These are phyloP conservation scores for Sylvia borin DNA, from an alignment of 2,797 vertebrate species.

Conservation along the genomic window DNA sequence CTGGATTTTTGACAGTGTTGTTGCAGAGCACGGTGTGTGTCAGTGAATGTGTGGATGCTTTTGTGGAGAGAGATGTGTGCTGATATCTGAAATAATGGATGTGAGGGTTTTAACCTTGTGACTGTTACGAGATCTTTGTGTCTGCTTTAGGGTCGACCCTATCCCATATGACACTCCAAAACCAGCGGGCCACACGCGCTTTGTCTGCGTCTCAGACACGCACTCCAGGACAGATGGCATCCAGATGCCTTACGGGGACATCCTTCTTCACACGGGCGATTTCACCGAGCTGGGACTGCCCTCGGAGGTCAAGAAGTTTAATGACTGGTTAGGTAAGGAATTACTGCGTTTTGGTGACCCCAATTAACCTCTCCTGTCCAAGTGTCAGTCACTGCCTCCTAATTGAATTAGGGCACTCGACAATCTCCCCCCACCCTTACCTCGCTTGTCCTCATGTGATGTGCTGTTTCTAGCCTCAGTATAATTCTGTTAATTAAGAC, in stretches of 20 bases:
- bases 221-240: slow-evolving; percentile 98
- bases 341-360: slow-evolving; percentile 80
- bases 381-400: slow-evolving; percentile 79
- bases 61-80: background rate
- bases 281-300: slow-evolving; percentile 98
- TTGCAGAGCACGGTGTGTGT: background rate
- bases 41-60: background rate
- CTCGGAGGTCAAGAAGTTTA: slow-evolving; percentile 99
- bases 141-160: slow-evolving; percentile 87
- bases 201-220: slow-evolving; percentile 96
- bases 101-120: slow-evolving; percentile 65
- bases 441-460: slow-evolving; percentile 39
- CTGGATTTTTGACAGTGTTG: background rate
- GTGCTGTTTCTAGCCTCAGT: slow-evolving; percentile 64
- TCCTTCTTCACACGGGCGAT: slow-evolving; percentile 96
- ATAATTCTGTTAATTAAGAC: slow-evolving; percentile 76
- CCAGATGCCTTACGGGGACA: slow-evolving; percentile 99
- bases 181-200: slow-evolving; percentile 94
- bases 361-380: slow-evolving; percentile 82
- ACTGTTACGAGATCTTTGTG: slow-evolving; percentile 77
- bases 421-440: slow-evolving; percentile 31
- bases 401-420: slow-evolving; percentile 82
- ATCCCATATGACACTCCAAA: slow-evolving; percentile 96
- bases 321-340: slow-evolving; percentile 99
- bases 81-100: slow-evolving; percentile 55